Evolutionary conservation across 2,797 vertebrate species (phyloP), one percentile per base, ranked within the genome.

Genomic region (Enteromius radiatus): DNA sequence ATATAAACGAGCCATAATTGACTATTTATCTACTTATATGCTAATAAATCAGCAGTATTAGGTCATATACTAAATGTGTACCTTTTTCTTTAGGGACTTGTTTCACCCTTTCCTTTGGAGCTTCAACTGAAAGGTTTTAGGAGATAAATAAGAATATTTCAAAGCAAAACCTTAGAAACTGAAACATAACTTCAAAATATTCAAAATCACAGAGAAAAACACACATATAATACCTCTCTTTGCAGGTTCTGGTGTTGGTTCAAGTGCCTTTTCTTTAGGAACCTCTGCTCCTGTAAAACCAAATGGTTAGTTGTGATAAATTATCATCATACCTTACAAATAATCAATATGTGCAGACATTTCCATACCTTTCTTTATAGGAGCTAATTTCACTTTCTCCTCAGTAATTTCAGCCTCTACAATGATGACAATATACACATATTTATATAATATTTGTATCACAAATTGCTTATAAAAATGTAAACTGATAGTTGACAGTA

Each of bases 41-140:
- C 2, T 33, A 3, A 74, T 52, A 8, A 36, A 14, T 73, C 10
- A 52, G 28, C 28, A 73, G 52, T 74, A n/a, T n/a, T 38, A 75
- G 33, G 21, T 3, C 21, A 56, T 23, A 9, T 38, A 75, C 2
- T 56, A 38, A n/a, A 52, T 12, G 23, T n/a, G 5, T 73, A 73
- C 19, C 19, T 52, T 52, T 73, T 52, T 33, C 45, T 33, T 33
- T 52, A n/a, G 47, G 31, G 28, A 52, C 19, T 69, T 76, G 47
- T 88, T 89, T 89, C 15, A 28, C 80, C 68, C 81, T 86, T 43
- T 83, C 59, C 26, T 87, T 87, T 14, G 79, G 64, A 79, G 38
- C 65, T 45, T 84, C 45, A 71, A 71, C 47, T 73, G 28, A 73
- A 73, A 54, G 19, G 28, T 5, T 14, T 54, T 52, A 3, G 26